These are phyloP conservation scores for Hypsopygia costalis DNA, from an alignment of 2,888 invertebrate species.

Conservation along the genomic window DNA sequence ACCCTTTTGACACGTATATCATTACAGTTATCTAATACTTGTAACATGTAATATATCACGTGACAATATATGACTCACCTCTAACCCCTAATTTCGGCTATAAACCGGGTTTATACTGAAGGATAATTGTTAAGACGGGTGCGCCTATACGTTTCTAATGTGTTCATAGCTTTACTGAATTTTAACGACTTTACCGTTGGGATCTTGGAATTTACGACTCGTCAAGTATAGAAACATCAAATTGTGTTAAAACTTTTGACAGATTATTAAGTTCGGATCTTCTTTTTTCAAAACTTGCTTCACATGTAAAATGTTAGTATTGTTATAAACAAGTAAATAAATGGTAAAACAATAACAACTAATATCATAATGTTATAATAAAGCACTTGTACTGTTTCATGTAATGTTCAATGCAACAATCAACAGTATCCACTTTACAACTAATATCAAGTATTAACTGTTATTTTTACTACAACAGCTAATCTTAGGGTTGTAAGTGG, in stretches of 20 bases:
- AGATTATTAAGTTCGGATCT: not conserved
- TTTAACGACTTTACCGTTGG: conserved; percentile 33
- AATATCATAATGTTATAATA: no score
- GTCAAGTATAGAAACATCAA: conserved; percentile 25
- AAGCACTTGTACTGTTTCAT: no score
- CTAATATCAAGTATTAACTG: no score
- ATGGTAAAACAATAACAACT: no score
- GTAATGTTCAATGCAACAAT: no score
- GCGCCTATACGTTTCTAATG: conserved; percentile 43
- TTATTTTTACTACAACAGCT: no score
- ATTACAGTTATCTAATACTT: not conserved
- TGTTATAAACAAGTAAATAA: no score
- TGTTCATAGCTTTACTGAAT: conserved; percentile 49
- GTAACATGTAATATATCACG: conserved; percentile 6
- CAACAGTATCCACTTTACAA: no score
- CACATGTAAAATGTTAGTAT: no score
- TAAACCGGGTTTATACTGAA: conserved; percentile 42
- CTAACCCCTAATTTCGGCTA: conserved; percentile 33
- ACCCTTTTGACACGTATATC: not conserved
- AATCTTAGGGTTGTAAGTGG: no score
- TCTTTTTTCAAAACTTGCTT: no score
- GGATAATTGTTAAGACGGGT: conserved; percentile 46
- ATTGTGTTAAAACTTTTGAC: conserved; percentile 37
- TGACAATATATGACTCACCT: conserved; percentile 12
- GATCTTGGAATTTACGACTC: not conserved